These are phyloP conservation scores for Valencia hispanica DNA, from an alignment of 2,797 vertebrate genomes.

Conservation along the genomic window DNA sequence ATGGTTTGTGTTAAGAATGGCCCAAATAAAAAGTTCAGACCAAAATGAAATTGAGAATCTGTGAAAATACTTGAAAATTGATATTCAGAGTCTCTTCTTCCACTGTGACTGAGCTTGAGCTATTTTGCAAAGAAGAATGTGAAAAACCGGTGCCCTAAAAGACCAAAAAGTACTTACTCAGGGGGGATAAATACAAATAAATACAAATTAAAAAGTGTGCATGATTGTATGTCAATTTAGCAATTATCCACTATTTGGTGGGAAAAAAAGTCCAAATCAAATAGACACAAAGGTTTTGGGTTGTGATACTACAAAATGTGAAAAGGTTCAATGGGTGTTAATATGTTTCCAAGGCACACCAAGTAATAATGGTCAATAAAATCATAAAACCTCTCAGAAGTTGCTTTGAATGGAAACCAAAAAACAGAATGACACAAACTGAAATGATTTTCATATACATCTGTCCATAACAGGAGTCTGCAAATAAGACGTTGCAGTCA, in stretches of 20 bases:
- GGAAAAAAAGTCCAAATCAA: background rate
- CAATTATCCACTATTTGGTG: background rate
- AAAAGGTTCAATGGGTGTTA: background rate
- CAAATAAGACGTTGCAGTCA: background rate
- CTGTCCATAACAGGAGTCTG: background rate
- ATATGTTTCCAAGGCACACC: background rate
- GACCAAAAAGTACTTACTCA: background rate
- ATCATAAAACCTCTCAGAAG: background rate
- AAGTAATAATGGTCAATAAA: background rate
- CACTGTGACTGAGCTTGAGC: background rate
- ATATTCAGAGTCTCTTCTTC: background rate
- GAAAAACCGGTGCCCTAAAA: background rate
- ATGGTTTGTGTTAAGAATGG: background rate
- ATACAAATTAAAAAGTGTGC: background rate
- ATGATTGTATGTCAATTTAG: background rate
- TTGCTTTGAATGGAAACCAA: background rate
- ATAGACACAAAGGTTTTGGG: background rate
- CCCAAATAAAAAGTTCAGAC: background rate
- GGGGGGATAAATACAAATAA: background rate
- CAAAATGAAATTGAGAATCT: background rate
- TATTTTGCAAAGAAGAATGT: background rate
- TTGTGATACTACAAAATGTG: background rate
- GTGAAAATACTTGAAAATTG: too few relatives aligned
- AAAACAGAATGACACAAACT: background rate
- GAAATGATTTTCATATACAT: background rate